These are phyloP conservation scores for Coptodon rendalli DNA, from an alignment of 2,113 vertebrate species.

Conservation along the genomic window DNA sequence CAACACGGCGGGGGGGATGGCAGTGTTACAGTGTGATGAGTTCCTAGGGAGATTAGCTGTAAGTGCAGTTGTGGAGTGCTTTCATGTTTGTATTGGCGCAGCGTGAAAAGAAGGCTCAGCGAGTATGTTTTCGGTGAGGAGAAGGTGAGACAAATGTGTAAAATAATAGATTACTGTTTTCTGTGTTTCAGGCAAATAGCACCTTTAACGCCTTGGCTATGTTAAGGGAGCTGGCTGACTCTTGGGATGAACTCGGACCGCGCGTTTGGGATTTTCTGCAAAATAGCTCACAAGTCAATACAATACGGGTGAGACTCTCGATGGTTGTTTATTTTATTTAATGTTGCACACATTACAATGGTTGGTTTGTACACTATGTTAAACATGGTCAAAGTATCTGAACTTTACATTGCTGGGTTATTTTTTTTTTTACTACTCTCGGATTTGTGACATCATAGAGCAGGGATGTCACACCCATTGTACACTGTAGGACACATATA, in stretches of 20 bases:
- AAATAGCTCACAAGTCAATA: conserved; percentile 80
- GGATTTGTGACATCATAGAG: background rate
- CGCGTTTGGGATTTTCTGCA: conserved; percentile 84
- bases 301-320: conserved; percentile 79
- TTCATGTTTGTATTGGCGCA: conserved; percentile 11
- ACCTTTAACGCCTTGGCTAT: conserved; percentile 86
- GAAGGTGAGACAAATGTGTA: background rate
- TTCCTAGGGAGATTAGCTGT: conserved; percentile 30
- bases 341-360: background rate
- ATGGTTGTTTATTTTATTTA: background rate
- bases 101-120: background rate
- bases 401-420: background rate
- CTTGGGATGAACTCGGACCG: conserved; percentile 83
- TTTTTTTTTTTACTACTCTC: background rate
- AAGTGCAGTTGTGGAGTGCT: conserved; percentile 4
- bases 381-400: background rate
- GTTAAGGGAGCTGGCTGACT: conserved; percentile 79
- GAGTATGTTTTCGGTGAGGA: background rate
- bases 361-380: background rate
- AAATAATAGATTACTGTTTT: background rate
- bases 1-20: background rate
- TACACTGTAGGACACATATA: background rate
- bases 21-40: conserved; percentile 11
- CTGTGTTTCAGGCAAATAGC: conserved; percentile 81
- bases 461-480: background rate